phyloP scores from a whole-genome alignment of 2,888 invertebrate species.

The Gymnosoma rotundatum region DNA sequence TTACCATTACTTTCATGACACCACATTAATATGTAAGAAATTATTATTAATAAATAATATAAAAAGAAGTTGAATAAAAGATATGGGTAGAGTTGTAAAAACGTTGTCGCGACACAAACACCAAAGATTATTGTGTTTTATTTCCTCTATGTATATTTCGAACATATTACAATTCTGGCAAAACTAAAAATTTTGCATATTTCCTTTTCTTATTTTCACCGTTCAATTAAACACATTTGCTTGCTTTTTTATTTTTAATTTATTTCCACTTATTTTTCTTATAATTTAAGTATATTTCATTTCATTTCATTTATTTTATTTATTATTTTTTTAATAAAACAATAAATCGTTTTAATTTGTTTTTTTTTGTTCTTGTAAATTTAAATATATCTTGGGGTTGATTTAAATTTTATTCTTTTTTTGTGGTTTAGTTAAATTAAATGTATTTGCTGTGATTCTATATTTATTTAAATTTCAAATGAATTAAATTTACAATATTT shows the following conservation, averaged over 20 bases:
- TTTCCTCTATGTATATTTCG: no score
- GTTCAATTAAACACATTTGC: no score
- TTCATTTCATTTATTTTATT: slow-evolving; percentile 8
- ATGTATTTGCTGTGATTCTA: slow-evolving; percentile 50
- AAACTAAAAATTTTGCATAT: no score
- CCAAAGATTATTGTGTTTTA: no score
- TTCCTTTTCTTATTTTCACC: no score
- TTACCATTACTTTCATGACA: no score
- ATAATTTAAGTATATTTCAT: slow-evolving; percentile 57
- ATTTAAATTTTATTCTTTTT: slow-evolving; percentile 6
- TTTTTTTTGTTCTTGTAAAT: slow-evolving; percentile 16
- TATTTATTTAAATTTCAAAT: slow-evolving; percentile 50
- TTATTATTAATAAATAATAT: no score
- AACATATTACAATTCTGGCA: no score
- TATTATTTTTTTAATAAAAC: slow-evolving; percentile 61
- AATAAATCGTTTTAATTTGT: slow-evolving; percentile 69
- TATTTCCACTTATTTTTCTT: slow-evolving; percentile 70
- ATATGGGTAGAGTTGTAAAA: no score
- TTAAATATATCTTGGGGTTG: slow-evolving; percentile 45
- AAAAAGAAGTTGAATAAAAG: no score
- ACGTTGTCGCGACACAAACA: no score
- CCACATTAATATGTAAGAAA: no score
- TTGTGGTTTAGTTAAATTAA: slow-evolving; percentile 36
- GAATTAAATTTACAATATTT: slow-evolving; percentile 58
- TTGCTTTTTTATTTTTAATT: slow-evolving; percentile 58